A percentile compares a stretch with the other conserved stretches of the same genome.
These are phyloP conservation scores for Netelia inedita DNA, from an alignment of 2,888 invertebrate genomes.

Conservation along the genomic window DNA sequence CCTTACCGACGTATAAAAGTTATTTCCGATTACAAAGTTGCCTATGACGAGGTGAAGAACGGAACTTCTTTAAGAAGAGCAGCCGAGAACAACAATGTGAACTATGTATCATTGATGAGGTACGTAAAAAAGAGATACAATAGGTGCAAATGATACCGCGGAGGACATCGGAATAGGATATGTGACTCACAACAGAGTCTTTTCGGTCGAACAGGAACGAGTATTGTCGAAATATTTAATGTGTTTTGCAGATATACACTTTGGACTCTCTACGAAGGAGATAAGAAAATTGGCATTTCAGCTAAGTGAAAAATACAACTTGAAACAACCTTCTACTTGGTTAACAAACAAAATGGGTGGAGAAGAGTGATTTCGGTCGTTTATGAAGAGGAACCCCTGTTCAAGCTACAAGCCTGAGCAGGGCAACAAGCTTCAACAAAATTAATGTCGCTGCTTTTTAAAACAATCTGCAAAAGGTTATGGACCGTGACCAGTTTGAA, in stretches of 20 bases:
- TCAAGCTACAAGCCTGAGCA: constrained; percentile 72
- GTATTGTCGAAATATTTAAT: constrained; percentile 61
- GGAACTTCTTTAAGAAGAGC: constrained; percentile 42
- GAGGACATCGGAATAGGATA: constrained; percentile 54
- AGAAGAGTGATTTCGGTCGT: constrained; percentile 76
- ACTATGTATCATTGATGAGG: constrained; percentile 45
- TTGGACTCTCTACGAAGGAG: constrained; percentile 70
- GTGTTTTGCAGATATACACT: constrained; percentile 66
- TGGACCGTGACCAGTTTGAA: constrained; percentile 35
- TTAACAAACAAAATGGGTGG: constrained; percentile 73
- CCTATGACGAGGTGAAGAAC: neutral
- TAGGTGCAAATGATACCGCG: constrained; percentile 22
- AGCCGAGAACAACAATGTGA: constrained; percentile 40
- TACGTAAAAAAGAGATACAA: constrained; percentile 49
- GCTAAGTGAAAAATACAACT: constrained; percentile 63
- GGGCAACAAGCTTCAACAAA: constrained; percentile 75
- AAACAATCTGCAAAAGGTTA: constrained; percentile 70
- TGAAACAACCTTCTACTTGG: constrained; percentile 72
- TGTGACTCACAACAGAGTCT: constrained; percentile 57
- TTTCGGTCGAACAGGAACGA: constrained; percentile 64
- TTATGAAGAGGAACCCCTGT: constrained; percentile 76
- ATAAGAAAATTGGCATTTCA: constrained; percentile 72
- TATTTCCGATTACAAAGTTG: neutral
- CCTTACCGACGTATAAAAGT: neutral
- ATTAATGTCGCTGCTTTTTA: constrained; percentile 74